Base-by-base conservation (phyloP, 2,113 vertebrate species). In the Lonchura striata region DNA sequence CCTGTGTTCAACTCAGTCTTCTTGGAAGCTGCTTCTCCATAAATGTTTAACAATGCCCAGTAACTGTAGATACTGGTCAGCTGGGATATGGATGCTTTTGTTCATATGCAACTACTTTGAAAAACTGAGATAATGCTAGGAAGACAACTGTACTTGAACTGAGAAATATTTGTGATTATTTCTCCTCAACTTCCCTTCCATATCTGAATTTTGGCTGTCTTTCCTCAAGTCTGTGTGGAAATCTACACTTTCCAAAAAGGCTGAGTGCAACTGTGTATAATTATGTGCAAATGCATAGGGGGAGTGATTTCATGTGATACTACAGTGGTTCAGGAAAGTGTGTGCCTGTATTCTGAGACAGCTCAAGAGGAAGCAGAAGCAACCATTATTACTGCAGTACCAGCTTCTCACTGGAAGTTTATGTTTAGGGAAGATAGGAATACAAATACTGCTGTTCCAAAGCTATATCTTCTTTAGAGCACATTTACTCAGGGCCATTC, bases 21-120 rank as follows among this genome's bases (percentile, higher is more conserved):
- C 84, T 69, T 86, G 69, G 77, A 96, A 83, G 53, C 47, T 42
- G 65, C 15, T 84, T 18, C 53, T 78, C 56, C 41, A 60, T 88
- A 65, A 96, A 92, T 60, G 24, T 88, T 94, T 94, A 95, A 95
- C 56, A 63, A 69, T 9, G 35, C 28, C 39, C 42, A 74, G 71
- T 69, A 93, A 86, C 59, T 78, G 77, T 49, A 72, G 81, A 79
- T 25, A 84, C 35, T 42, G 1, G 15, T 37, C 88, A 86, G 28
- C 23, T 94, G 86, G 42, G 82, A 47, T 42, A 42, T 4, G n/a
- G 46, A 23, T 77, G 46, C 39, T 81, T 83, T 75, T 79, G 49
- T 60, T 94, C 41, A 44, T 57, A n/a, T 17, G n/a, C 66, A 87
- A 57, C 49, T 60, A 27, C 61, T 92, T 88, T 53, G 80, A 74